These are phyloP conservation scores for Anthoscopus minutus DNA, from an alignment of 2,113 vertebrate species.

Conservation along the genomic window DNA sequence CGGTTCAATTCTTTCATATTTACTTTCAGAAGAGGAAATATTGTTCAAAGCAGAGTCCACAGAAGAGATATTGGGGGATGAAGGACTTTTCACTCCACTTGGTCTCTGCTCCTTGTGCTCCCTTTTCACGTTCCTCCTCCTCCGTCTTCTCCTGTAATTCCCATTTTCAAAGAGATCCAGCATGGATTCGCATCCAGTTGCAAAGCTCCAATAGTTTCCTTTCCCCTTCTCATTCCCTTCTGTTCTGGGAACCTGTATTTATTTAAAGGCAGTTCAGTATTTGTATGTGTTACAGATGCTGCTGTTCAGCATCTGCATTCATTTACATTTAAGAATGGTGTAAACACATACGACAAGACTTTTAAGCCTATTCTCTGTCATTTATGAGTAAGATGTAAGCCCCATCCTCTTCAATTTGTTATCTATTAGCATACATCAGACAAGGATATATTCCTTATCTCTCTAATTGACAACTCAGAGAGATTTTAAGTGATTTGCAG, in stretches of 20 bases:
- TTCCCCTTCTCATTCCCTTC: constrained; percentile 95
- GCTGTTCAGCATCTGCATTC: constrained; percentile 42
- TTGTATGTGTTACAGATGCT: not conserved
- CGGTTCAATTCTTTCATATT: not conserved
- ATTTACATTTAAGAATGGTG: constrained; percentile 26
- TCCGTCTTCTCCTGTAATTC: constrained; percentile 86
- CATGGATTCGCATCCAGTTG: constrained; percentile 92
- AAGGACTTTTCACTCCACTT: not conserved
- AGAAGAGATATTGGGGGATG: not conserved
- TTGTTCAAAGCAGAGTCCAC: not conserved
- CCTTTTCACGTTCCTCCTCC: constrained; percentile 81
- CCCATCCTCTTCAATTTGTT: constrained; percentile 21
- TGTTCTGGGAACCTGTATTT: constrained; percentile 86
- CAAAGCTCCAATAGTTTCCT: constrained; percentile 97
- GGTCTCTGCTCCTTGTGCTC: constrained; percentile 70
- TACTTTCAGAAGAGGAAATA: constrained; percentile 51
- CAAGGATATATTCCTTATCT: constrained; percentile 5
- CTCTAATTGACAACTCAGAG: not conserved
- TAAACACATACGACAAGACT: constrained; percentile 56
- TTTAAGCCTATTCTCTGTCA: constrained; percentile 17
- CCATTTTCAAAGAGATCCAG: constrained; percentile 97
- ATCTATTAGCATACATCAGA: constrained; percentile 8
- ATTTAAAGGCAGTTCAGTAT: constrained; percentile 33
- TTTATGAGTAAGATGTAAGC: constrained; percentile 34
- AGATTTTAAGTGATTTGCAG: not conserved